phyloP scores from a whole-genome alignment of 2,888 invertebrate species.

The Octonoba sinensis region DNA sequence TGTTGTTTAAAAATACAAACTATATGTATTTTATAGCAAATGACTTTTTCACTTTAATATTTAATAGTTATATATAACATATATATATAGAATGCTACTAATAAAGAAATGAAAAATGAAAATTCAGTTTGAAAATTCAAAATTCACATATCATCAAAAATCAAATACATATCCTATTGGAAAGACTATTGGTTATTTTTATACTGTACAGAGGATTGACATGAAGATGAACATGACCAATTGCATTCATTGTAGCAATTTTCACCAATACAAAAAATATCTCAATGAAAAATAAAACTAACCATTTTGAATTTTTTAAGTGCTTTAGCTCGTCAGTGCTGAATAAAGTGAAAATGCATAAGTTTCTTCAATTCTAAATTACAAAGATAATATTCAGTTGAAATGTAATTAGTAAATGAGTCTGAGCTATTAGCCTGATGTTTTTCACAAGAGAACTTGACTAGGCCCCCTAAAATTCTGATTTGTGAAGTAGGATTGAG shows the following conservation, averaged over 20 bases:
- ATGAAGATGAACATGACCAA: background rate
- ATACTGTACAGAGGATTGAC: no score
- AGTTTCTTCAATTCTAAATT: slow-evolving; percentile 22
- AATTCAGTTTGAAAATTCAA: no score
- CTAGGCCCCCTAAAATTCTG: slow-evolving; percentile 49
- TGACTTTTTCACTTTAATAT: slow-evolving; percentile 29
- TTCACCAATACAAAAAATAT: no score
- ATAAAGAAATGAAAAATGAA: no score
- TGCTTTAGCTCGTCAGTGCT: slow-evolving; percentile 16
- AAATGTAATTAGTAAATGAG: slow-evolving; percentile 32
- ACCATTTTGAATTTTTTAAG: background rate
- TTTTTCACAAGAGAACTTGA: slow-evolving; percentile 40
- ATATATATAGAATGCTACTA: no score
- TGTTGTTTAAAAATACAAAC: slow-evolving; percentile 19
- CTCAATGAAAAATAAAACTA: no score
- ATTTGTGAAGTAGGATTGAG: slow-evolving; percentile 50
- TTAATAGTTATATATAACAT: background rate
- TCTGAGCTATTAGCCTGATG: slow-evolving; percentile 16
- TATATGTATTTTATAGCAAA: slow-evolving; percentile 36
- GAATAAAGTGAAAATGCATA: slow-evolving; percentile 17
- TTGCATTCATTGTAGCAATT: background rate
- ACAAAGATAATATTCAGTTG: slow-evolving; percentile 39
- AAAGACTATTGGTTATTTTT: no score
- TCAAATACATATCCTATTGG: no score
- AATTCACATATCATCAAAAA: no score